Evolutionary conservation across 2,888 invertebrate genomes (phyloP).

Genomic region (Lepidochrysops patricia): DNA sequence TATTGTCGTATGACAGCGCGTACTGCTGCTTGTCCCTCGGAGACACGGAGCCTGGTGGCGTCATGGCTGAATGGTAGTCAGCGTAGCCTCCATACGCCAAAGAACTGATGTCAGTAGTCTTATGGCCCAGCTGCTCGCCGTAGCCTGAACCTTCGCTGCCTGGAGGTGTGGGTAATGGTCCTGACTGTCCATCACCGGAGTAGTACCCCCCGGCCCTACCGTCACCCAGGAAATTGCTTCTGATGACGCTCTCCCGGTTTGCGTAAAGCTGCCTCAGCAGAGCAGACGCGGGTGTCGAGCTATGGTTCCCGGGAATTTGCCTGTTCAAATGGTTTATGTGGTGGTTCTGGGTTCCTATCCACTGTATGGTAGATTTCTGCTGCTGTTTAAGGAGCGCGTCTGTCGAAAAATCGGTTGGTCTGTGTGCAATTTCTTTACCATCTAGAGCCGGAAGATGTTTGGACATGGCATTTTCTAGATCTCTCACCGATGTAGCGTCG

Average conservation of each 20-base stretch:
- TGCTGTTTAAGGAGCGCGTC: constrained; percentile 88
- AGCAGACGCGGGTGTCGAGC: constrained; percentile 89
- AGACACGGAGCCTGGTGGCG: constrained; percentile 97
- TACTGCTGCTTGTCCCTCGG: constrained; percentile 88
- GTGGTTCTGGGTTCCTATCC: constrained; percentile 89
- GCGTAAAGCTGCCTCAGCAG: constrained; percentile 92
- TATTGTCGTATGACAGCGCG: constrained; percentile 65
- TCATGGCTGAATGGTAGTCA: constrained; percentile 95
- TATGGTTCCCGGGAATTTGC: constrained; percentile 72
- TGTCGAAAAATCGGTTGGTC: constrained; percentile 90
- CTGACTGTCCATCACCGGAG: constrained; percentile 77
- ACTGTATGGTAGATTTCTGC: constrained; percentile 88
- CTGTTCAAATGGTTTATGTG: constrained; percentile 76
- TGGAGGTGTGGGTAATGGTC: constrained; percentile 91
- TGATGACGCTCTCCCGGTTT: constrained; percentile 94
- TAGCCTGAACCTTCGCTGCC: constrained; percentile 88
- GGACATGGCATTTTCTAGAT: constrained; percentile 96
- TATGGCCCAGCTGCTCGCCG: constrained; percentile 76
- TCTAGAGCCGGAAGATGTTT: constrained; percentile 86
- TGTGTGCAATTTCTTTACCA: constrained; percentile 73
- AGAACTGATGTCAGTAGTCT: constrained; percentile 76
- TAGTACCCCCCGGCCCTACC: constrained; percentile 65
- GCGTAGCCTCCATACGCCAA: constrained; percentile 76
- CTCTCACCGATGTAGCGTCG: constrained; percentile 84
- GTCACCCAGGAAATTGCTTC: constrained; percentile 82